Percentiles rank a stretch among this genome's conserved stretches.
These are phyloP conservation scores for Moxostoma hubbsi DNA, from an alignment of 2,797 vertebrate species.

Conservation along the genomic window DNA sequence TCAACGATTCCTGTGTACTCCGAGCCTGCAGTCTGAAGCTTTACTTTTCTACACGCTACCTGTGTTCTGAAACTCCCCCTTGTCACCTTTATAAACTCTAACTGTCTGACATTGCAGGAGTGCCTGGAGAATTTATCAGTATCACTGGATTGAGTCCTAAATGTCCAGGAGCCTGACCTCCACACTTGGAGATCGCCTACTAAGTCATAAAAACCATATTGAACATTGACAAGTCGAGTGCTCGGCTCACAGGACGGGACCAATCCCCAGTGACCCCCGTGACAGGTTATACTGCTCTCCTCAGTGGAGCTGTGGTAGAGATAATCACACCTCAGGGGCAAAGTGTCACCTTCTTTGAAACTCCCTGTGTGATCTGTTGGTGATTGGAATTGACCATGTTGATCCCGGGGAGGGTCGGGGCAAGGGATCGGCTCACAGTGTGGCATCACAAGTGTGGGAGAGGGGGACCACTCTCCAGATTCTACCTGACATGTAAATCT, in stretches of 20 bases:
- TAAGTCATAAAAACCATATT: not conserved
- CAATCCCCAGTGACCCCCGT: constrained; percentile 4
- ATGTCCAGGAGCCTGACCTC: constrained; percentile 17
- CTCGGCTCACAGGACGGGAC: constrained; percentile 11
- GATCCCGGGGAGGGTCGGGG: not conserved
- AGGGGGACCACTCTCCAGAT: constrained; percentile 22
- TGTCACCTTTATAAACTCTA: not conserved
- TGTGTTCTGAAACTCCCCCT: not conserved
- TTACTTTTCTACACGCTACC: constrained; percentile 5
- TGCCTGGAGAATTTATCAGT: not conserved
- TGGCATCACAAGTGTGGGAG: not conserved
- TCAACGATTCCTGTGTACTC: constrained; percentile 12
- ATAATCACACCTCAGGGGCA: constrained; percentile 12
- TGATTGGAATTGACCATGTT: constrained; percentile 3
- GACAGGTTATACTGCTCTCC: constrained; percentile 11
- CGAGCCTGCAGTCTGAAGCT: not conserved
- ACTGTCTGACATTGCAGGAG: not conserved
- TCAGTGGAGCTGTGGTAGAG: constrained; percentile 5
- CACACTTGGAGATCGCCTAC: constrained; percentile 19
- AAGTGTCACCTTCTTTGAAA: constrained; percentile 31
- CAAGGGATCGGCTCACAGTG: constrained; percentile 11
- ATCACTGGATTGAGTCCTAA: not conserved
- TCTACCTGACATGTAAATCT: constrained; percentile 6
- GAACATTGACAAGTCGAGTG: not conserved
- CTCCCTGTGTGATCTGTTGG: not conserved